Conservation (phyloP, 2,797 vertebrate species). For the Micropoecilia bifurca region DNA sequence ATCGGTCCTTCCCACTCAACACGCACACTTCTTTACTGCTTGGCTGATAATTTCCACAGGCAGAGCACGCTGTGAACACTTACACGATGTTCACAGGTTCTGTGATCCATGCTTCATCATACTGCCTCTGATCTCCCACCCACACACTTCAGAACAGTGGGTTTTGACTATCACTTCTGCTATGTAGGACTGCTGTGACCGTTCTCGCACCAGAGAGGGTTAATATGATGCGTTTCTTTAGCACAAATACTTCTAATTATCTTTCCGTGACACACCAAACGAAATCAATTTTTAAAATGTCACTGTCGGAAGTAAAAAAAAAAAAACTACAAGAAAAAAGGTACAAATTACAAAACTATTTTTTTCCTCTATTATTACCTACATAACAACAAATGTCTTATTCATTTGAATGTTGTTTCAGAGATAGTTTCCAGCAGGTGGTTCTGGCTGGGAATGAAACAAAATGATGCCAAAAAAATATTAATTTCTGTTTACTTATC, state of each 20-base stretch:
- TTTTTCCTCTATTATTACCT: not conserved
- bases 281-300: not conserved
- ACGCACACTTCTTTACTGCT: conserved; percentile 50
- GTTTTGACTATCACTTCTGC: conserved; percentile 44
- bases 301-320: not conserved
- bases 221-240: not conserved
- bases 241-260: not conserved
- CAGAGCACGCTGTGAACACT: conserved; percentile 80
- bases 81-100: conserved; percentile 58
- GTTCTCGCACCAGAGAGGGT: not conserved
- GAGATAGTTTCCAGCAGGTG: not conserved
- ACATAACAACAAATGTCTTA: not conserved
- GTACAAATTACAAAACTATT: not conserved
- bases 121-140: conserved; percentile 58
- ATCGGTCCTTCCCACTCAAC: conserved; percentile 56
- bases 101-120: conserved; percentile 80
- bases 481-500: not conserved
- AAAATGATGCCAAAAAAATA: not conserved
- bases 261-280: no score
- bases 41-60: conserved; percentile 80
- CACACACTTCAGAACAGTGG: conserved; percentile 60
- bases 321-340: no score
- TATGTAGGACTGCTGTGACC: conserved; percentile 11
- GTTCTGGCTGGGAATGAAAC: not conserved
- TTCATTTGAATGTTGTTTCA: not conserved